phyloP scores from a whole-genome alignment of 2,797 vertebrate species.

The Pangasius macronema region DNA sequence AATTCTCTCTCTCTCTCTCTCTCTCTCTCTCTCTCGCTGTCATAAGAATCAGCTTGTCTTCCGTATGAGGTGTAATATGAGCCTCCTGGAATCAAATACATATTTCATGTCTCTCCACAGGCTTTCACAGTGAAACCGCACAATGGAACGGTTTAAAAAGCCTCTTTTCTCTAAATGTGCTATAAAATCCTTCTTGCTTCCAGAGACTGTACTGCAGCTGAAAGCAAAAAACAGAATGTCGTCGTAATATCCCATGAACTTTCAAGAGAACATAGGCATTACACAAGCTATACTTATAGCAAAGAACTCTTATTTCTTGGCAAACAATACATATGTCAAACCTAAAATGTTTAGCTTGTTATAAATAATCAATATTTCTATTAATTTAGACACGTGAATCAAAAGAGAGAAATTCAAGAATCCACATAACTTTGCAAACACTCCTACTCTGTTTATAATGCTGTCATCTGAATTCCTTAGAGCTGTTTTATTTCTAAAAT shows the following conservation, averaged over 20 bases:
- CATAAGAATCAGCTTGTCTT: not conserved
- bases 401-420: too few relatives aligned
- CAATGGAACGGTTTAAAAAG: not conserved
- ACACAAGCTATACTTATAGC: too few relatives aligned
- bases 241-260: not conserved
- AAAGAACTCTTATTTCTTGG: too few relatives aligned
- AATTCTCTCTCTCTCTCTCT: not conserved
- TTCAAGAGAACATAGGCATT: not conserved
- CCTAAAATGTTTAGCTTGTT: too few relatives aligned
- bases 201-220: not conserved
- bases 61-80: constrained; percentile 14
- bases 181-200: not conserved
- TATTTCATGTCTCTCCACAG: constrained; percentile 9
- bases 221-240: not conserved
- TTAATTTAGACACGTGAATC: too few relatives aligned
- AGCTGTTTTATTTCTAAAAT: too few relatives aligned
- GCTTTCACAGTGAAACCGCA: not conserved
- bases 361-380: too few relatives aligned
- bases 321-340: too few relatives aligned
- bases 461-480: too few relatives aligned
- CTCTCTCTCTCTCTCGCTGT: not conserved
- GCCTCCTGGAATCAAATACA: constrained; percentile 1
- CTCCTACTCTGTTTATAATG: too few relatives aligned
- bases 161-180: not conserved
- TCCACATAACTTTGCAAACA: too few relatives aligned